Base-by-base conservation (phyloP, 1,140 invertebrate genomes). In the Anoplolepis gracilipes region DNA sequence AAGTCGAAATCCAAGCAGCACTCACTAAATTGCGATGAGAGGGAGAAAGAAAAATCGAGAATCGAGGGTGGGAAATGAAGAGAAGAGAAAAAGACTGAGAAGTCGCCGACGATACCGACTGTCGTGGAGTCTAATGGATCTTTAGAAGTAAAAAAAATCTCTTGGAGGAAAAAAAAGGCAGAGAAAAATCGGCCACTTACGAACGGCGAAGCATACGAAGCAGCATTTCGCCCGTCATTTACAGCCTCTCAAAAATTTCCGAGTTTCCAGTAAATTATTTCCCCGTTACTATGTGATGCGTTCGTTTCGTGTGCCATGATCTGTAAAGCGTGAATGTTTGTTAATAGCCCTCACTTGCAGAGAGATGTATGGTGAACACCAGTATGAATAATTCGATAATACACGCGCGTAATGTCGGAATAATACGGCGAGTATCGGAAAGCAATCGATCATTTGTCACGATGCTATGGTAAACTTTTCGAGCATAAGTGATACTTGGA, bases 291-390 rank as follows among this genome's bases (percentile, higher is more conserved):
- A 13, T 39, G 49, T 22, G 77, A 55, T 55, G 77, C 62, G 77
- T 46, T 55, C 77, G 77, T 79, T 67, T 36, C 67, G 67, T 72
- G 67, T 69, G 53, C 39, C 67, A 67, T 67, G 78, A 82, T 82
- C 78, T 82, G 78, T 82, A 82, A 82, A 82, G 78, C 78, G 78
- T 82, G 70, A 82, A 82, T 82, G 67, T 82, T 82, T 82, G 78
- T 82, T 82, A 82, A 82, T 82, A 82, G 67, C 53, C 42, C 36
- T 59, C 78, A 42, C 78, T 79, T 79, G 77, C 77, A 69, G 77
- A n/a, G 67, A 59, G 30, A 53, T 46, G 36, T 69, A 72, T 42
- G 36, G 53, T 46, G 78, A 81, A 81, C 65, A 70, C 7, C 67
- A 28, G 49, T 82, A 82, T 82, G 78, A 82, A 82, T 82, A 82